phyloP scores from a whole-genome alignment of 2,888 invertebrate species.

The Augiades crinisus region DNA sequence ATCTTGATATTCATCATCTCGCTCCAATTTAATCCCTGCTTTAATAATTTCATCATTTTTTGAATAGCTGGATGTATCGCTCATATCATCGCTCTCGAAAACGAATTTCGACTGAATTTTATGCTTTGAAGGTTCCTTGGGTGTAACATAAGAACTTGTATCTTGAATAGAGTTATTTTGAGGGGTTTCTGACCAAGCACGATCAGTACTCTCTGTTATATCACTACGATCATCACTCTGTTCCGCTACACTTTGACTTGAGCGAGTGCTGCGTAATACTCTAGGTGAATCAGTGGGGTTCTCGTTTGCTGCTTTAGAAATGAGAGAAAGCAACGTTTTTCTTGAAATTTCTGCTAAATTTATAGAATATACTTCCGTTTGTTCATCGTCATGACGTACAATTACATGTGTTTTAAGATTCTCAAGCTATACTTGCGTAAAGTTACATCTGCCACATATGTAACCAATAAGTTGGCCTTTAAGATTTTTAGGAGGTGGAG shows the following conservation, averaged over 20 bases:
- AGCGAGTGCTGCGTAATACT: slow-evolving; percentile 41
- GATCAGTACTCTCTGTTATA: slow-evolving; percentile 36
- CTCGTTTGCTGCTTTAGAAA: slow-evolving; percentile 33
- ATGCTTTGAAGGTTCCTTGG: neutral
- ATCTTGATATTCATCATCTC: slow-evolving; percentile 32
- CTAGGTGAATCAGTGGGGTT: slow-evolving; percentile 31
- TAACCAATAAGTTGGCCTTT: slow-evolving; percentile 78
- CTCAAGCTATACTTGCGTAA: slow-evolving; percentile 83
- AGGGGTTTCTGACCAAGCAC: slow-evolving; percentile 2
- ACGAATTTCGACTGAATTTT: slow-evolving; percentile 55
- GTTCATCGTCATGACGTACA: slow-evolving; percentile 73
- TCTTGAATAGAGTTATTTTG: neutral
- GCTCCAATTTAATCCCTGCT: slow-evolving; percentile 29
- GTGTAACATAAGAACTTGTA: neutral
- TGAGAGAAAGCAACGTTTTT: slow-evolving; percentile 43
- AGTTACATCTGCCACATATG: slow-evolving; percentile 88
- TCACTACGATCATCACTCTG: slow-evolving; percentile 44
- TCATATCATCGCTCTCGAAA: slow-evolving; percentile 57
- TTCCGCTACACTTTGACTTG: slow-evolving; percentile 43
- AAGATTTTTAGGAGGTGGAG: slow-evolving; percentile 60
- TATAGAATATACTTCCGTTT: slow-evolving; percentile 68
- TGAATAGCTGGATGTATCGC: slow-evolving; percentile 32
- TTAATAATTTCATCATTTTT: slow-evolving; percentile 28
- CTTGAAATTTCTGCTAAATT: slow-evolving; percentile 58
- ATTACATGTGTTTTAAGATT: slow-evolving; percentile 84